Base-by-base conservation (phyloP, 2,797 vertebrate species). In the Darevskia mixta region DNA sequence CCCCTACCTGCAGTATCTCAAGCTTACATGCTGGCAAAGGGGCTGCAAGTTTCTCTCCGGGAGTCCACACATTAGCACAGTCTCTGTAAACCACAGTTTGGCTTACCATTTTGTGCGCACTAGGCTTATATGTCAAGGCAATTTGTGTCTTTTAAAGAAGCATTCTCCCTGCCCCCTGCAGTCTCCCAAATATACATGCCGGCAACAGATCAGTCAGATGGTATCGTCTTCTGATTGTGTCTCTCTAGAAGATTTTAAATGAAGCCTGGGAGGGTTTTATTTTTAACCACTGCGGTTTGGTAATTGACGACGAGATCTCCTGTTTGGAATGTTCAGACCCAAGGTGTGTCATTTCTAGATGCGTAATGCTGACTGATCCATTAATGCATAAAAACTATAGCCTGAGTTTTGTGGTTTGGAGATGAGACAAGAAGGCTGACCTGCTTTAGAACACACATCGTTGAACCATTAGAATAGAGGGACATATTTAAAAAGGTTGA, bases 381-480 rank as follows among this genome's bases (percentile, higher is more conserved):
- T 17, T 88, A 91, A 92, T 78, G 89, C 90, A 87, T 38, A 49
- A 85, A 43, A 91, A 87, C n/a, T 78, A 90, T 0, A 80, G 38
- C 69, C 92, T 85, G 32, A 67, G 86, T 71, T 61, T 11, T 58
- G 66, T 77, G 73, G 49, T 58, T 66, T 91, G 86, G 55, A 91
- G 76, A 38, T 32, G 84, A 83, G 92, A 45, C n/a, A 87, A 90
- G 20, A 58, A 58, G 78, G 29, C 49, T 58, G n/a, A 29, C 78
- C 45, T n/a, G 29, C 29, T 79, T 7, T 55, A 55, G 49, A 8
- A 72, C 11, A 13, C 71, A 72, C 11, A 35, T 72, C 0, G 3
- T 69, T 69, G 9, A 4, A 27, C 25, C 29, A 69, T 69, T 29
- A 69, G 29, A 69, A 69, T 69, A n/a, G 67, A 69, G 25, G 67